Conservation (phyloP, 2,888 invertebrate genomes). For the Hoplodrina ambigua region DNA sequence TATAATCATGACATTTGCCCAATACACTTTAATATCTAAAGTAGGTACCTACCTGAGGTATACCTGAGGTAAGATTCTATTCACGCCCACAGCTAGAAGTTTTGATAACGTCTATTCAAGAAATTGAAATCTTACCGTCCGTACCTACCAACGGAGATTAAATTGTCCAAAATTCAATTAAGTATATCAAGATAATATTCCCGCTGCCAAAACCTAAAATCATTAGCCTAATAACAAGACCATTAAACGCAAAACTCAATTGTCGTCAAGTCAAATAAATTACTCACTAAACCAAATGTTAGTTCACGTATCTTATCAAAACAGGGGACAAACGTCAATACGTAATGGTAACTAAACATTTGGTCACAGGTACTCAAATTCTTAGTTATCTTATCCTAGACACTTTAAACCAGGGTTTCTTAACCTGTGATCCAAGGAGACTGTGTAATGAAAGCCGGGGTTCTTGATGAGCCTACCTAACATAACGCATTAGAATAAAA, state of each 20-base stretch:
- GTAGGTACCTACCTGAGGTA: too few relatives aligned
- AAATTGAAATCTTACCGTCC: constrained; percentile 8
- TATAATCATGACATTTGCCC: too few relatives aligned
- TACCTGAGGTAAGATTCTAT: neutral
- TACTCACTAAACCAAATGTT: constrained; percentile 50
- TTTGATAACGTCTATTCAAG: neutral
- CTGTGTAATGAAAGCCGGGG: too few relatives aligned
- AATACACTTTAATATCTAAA: too few relatives aligned
- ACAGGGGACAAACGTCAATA: constrained; percentile 41
- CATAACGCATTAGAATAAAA: too few relatives aligned
- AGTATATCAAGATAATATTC: constrained; percentile 42
- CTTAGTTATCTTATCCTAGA: constrained; percentile 58
- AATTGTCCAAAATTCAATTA: constrained; percentile 25
- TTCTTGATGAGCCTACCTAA: too few relatives aligned
- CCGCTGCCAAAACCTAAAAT: constrained; percentile 31
- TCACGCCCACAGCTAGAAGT: constrained; percentile 9
- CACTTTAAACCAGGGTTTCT: constrained; percentile 17
- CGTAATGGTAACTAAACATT: constrained; percentile 40
- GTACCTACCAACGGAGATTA: constrained; percentile 15
- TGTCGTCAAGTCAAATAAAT: constrained; percentile 50
- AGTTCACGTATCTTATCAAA: constrained; percentile 50
- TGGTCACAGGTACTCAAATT: constrained; percentile 48
- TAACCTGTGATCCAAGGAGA: too few relatives aligned
- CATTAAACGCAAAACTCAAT: constrained; percentile 38
- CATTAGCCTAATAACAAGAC: constrained; percentile 43